Evolutionary conservation across 2,113 vertebrate genomes (phyloP).

Genomic region (Nycticebus coucang): DNA sequence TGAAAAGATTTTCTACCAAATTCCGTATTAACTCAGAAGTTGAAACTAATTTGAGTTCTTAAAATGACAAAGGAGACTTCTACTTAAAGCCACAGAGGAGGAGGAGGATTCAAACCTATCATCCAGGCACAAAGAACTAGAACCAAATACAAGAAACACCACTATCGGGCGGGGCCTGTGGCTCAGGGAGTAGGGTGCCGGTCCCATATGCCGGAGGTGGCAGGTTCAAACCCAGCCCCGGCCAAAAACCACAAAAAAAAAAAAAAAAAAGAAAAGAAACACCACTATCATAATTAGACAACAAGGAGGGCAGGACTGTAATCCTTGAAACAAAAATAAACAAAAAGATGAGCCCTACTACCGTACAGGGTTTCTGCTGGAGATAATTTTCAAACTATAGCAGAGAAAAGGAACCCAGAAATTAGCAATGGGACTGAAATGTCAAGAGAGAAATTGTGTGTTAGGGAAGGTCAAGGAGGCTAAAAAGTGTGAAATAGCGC

Average conservation of each 20-base stretch:
- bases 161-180: too few relatives aligned
- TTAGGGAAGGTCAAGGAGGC: not conserved
- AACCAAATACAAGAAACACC: not conserved
- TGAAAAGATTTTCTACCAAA: not conserved
- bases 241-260: too few relatives aligned
- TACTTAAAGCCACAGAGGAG: not conserved
- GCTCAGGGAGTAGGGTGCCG: too few relatives aligned
- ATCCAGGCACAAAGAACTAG: not conserved
- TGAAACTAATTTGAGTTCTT: conserved; percentile 4
- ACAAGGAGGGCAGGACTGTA: not conserved
- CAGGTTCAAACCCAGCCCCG: too few relatives aligned
- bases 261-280: too few relatives aligned
- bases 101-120: not conserved
- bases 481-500: not conserved
- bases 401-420: not conserved
- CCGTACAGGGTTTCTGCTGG: not conserved
- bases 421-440: not conserved
- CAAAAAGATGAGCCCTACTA: not conserved
- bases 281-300: not conserved
- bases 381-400: not conserved
- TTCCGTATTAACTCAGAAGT: not conserved
- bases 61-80: not conserved
- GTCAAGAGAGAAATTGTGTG: not conserved
- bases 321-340: not conserved
- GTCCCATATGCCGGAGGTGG: too few relatives aligned